Percentiles rank a stretch among this genome's conserved stretches.
These are phyloP conservation scores for Stegana nigrithorax DNA, from an alignment of 2,888 invertebrate genomes.

Conservation along the genomic window DNA sequence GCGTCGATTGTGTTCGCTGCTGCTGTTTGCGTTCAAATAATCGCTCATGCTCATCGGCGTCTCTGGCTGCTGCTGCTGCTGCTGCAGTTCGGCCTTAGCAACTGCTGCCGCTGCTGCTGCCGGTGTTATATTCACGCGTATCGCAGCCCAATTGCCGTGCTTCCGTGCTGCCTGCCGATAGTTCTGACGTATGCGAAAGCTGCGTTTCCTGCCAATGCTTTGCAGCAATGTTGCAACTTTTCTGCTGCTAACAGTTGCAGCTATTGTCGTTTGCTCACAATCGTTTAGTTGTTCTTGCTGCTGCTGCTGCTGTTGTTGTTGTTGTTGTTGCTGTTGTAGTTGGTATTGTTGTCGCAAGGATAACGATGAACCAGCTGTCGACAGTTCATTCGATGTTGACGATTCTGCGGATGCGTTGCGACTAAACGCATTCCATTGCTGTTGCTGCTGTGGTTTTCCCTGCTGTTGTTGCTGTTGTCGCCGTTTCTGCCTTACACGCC, in stretches of 20 bases:
- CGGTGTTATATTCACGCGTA: conserved; percentile 58
- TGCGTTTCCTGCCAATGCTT: background rate
- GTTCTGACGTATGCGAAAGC: conserved; percentile 12
- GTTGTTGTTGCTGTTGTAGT: conserved; percentile 18
- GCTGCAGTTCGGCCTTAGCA: background rate
- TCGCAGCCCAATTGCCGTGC: conserved; percentile 39
- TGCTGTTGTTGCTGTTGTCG: conserved; percentile 30
- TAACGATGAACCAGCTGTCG: conserved; percentile 25
- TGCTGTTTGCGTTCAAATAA: conserved; percentile 21
- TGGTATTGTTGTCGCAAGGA: conserved; percentile 5
- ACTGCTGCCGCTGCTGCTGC: background rate
- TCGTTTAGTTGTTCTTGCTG: background rate
- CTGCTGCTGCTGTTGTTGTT: conserved; percentile 29
- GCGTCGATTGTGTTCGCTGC: background rate
- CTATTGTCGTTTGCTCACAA: background rate
- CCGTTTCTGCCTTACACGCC: conserved; percentile 28
- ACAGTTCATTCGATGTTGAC: conserved; percentile 25
- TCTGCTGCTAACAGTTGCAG: conserved; percentile 5
- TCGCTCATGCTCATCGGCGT: conserved; percentile 40
- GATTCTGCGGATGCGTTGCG: conserved; percentile 19
- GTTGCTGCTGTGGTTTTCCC: conserved; percentile 26
- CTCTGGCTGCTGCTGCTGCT: conserved; percentile 21
- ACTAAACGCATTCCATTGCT: conserved; percentile 1
- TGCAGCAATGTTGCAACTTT: conserved; percentile 4
- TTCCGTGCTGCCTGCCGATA: too few relatives aligned